phyloP scores from a whole-genome alignment of 2,113 vertebrate species.

The Oenanthe melanoleuca region DNA sequence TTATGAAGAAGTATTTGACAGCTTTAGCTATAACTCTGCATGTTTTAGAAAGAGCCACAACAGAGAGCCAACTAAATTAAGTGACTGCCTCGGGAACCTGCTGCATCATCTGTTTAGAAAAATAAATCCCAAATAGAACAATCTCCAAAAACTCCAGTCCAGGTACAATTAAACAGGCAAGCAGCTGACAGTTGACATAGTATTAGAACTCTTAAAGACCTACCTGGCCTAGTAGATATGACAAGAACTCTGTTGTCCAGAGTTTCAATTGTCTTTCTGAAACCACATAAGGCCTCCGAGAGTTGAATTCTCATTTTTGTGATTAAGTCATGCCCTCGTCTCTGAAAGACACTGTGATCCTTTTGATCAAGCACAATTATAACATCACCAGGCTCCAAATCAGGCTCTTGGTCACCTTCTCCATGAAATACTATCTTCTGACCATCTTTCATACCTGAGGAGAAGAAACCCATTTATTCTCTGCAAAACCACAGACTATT shows the following conservation, averaged over 20 bases:
- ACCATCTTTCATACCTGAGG: slow-evolving; percentile 92
- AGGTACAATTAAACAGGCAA: neutral
- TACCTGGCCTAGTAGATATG: slow-evolving; percentile 85
- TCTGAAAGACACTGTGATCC: slow-evolving; percentile 87
- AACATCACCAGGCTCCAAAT: slow-evolving; percentile 93
- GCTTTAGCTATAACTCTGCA: neutral
- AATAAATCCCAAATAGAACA: fast-evolving
- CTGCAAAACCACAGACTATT: neutral
- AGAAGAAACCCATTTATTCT: neutral
- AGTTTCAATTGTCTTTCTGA: slow-evolving; percentile 86
- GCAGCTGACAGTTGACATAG: neutral
- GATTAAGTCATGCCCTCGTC: slow-evolving; percentile 84
- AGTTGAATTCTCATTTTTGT: slow-evolving; percentile 92
- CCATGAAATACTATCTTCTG: slow-evolving; percentile 94
- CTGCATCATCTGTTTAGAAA: neutral
- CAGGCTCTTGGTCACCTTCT: slow-evolving; percentile 97
- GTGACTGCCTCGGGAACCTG: neutral
- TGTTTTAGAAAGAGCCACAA: neutral
- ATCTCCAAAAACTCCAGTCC: neutral
- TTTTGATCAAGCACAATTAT: slow-evolving; percentile 93
- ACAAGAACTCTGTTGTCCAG: slow-evolving; percentile 87
- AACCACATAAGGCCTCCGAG: slow-evolving; percentile 91
- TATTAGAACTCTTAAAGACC: neutral
- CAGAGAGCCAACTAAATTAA: neutral
- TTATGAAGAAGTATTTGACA: neutral